phyloP scores from a whole-genome alignment of 2,888 invertebrate genomes.

The Blastobasis adustella region DNA sequence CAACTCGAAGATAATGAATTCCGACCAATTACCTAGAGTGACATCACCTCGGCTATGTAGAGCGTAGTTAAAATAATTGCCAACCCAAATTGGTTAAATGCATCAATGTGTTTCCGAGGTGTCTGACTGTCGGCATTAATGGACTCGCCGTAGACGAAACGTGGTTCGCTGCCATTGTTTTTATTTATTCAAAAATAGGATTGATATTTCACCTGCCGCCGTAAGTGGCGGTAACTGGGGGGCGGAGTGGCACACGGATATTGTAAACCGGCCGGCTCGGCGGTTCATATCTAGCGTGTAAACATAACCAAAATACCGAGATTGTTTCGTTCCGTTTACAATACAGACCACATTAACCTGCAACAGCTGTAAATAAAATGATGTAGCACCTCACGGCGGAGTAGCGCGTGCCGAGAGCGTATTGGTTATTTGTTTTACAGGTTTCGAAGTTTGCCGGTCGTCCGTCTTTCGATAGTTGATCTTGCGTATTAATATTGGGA shows the following conservation, averaged over 20 bases:
- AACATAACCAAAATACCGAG: constrained; percentile 51
- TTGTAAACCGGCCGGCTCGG: constrained; percentile 15
- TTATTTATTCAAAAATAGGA: background rate
- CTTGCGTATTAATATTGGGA: constrained; percentile 2
- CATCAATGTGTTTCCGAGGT: constrained; percentile 33
- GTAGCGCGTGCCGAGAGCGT: constrained; percentile 54
- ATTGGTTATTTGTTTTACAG: constrained; percentile 65
- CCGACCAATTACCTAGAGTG: constrained; percentile 43
- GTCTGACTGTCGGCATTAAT: background rate
- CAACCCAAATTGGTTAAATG: constrained; percentile 40
- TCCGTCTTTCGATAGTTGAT: constrained; percentile 45
- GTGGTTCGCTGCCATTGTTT: background rate
- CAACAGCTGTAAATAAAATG: constrained; percentile 64
- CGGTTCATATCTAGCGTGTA: constrained; percentile 31
- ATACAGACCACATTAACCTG: constrained; percentile 55
- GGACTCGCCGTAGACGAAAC: background rate
- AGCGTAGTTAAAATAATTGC: constrained; percentile 38
- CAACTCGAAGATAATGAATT: constrained; percentile 44
- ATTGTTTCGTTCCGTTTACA: constrained; percentile 58
- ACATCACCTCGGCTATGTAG: constrained; percentile 43
- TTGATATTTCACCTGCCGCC: constrained; percentile 1
- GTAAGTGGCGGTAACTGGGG: constrained; percentile 1
- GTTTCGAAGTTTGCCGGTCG: constrained; percentile 42
- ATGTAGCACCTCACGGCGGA: constrained; percentile 58
- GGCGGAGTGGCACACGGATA: constrained; percentile 3